These are phyloP conservation scores for Sandelia bainsii DNA, from an alignment of 2,797 vertebrate genomes.

Conservation along the genomic window DNA sequence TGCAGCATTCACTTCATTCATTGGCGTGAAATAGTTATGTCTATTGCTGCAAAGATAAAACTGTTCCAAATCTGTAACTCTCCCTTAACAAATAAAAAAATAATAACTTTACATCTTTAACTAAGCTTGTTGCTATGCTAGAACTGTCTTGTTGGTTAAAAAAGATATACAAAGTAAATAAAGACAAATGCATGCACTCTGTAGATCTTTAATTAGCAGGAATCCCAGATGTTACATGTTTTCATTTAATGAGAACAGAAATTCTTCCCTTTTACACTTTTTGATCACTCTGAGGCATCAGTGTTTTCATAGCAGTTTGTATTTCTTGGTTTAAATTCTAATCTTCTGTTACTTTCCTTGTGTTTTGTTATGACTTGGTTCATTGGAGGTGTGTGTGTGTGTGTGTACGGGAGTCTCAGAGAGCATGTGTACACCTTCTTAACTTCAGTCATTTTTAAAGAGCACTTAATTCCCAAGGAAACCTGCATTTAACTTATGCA, in stretches of 20 bases:
- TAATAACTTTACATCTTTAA: conserved; percentile 23
- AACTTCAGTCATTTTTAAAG: conserved; percentile 39
- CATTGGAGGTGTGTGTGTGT: conserved; percentile 11
- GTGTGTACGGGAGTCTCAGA: neutral
- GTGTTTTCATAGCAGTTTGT: neutral
- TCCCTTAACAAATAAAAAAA: conserved; percentile 18
- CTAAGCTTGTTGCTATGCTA: conserved; percentile 33
- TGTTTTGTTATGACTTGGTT: conserved; percentile 34
- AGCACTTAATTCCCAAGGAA: conserved; percentile 48
- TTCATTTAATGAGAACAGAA: conserved; percentile 28
- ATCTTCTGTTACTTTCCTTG: conserved; percentile 4
- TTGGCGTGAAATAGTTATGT: conserved; percentile 16
- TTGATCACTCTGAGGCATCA: conserved; percentile 15
- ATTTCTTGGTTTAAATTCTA: conserved; percentile 12
- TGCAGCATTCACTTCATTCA: neutral
- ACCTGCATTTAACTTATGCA: conserved; percentile 58
- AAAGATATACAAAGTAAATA: conserved; percentile 23
- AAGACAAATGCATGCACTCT: conserved; percentile 27
- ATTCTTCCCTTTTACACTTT: conserved; percentile 30
- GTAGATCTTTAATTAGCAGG: conserved; percentile 48
- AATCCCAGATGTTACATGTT: conserved; percentile 17
- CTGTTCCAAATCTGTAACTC: conserved; percentile 24
- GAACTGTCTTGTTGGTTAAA: conserved; percentile 20
- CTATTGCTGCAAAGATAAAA: conserved; percentile 32
- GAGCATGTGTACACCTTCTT: conserved; percentile 5